Evolutionary conservation across 2,888 invertebrate genomes (phyloP).

Genomic region (Drosophila picticornis): DNA sequence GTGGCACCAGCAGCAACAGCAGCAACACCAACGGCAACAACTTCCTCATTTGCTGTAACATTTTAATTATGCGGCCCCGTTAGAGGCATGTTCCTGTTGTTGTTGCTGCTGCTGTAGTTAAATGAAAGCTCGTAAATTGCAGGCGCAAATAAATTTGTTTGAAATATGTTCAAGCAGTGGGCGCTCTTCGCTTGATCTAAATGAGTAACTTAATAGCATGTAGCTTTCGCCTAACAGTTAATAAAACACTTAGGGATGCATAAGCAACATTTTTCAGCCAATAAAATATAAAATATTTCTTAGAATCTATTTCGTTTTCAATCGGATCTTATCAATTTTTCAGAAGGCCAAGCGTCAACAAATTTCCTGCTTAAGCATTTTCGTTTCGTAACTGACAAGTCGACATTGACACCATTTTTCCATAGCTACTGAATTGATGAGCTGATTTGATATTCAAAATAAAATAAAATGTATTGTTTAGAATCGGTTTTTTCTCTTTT

Average conservation of each 20-base stretch:
- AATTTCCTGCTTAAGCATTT: not conserved
- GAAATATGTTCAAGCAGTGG: conserved; percentile 62
- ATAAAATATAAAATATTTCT: not conserved
- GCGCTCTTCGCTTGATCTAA: conserved; percentile 33
- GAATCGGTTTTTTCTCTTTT: no score
- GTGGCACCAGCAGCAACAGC: conserved; percentile 21
- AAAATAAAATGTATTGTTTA: no score
- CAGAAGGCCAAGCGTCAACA: not conserved
- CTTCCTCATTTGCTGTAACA: conserved; percentile 78
- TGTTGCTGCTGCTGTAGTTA: conserved; percentile 35
- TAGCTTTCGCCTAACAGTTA: conserved; percentile 24
- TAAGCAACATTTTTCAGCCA: not conserved
- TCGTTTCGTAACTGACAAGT: conserved; percentile 21
- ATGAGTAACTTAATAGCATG: conserved; percentile 51
- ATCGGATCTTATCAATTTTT: not conserved
- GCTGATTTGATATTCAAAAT: no score
- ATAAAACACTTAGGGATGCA: conserved; percentile 28
- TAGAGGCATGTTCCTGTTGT: conserved; percentile 58
- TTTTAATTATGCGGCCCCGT: conserved; percentile 77
- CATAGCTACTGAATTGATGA: no score
- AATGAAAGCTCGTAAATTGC: conserved; percentile 68
- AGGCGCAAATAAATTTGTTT: conserved; percentile 80
- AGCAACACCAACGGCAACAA: conserved; percentile 41
- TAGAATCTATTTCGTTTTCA: not conserved
- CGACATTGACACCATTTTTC: conserved; percentile 18